Percentiles rank a stretch among this genome's conserved stretches.
phyloP scores from a whole-genome alignment of 2,888 invertebrate genomes.

The Minunthozetes semirufus region DNA sequence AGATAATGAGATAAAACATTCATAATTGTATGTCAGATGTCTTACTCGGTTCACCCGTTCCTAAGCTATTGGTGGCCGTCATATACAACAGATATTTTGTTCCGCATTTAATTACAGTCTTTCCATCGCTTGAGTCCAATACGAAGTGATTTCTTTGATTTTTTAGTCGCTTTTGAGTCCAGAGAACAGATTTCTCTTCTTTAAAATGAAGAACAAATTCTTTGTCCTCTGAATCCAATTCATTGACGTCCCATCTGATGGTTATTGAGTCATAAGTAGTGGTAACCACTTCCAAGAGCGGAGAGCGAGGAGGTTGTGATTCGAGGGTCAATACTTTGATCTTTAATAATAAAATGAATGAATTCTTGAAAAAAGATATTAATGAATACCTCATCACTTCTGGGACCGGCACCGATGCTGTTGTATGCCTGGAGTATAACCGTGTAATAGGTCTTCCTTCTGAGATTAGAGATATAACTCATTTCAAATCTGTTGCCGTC shows the following conservation, averaged over 20 bases:
- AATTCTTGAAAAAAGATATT: neutral
- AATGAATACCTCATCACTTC: constrained; percentile 42
- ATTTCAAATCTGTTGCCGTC: constrained; percentile 27
- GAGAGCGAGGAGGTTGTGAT: constrained; percentile 28
- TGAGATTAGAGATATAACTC: constrained; percentile 45
- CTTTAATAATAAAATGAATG: neutral
- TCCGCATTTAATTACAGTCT: constrained; percentile 37
- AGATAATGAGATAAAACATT: neutral
- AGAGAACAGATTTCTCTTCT: constrained; percentile 29
- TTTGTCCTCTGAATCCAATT: constrained; percentile 28
- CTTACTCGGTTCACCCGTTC: constrained; percentile 41
- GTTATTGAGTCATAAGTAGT: constrained; percentile 40
- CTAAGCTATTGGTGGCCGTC: constrained; percentile 41
- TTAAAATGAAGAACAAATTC: constrained; percentile 34
- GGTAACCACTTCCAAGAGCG: constrained; percentile 36
- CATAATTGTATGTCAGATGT: neutral
- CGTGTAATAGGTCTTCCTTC: constrained; percentile 49
- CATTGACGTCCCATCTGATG: constrained; percentile 40
- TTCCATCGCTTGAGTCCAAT: constrained; percentile 20
- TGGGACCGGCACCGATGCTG: constrained; percentile 48
- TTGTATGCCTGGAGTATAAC: constrained; percentile 49
- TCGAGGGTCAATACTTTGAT: constrained; percentile 31
- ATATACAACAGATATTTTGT: constrained; percentile 42
- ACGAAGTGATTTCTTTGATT: constrained; percentile 21
- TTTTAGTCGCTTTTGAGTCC: constrained; percentile 20